These are phyloP conservation scores for Strigamia transsilvanica DNA, from an alignment of 2,888 invertebrate genomes.

Conservation along the genomic window DNA sequence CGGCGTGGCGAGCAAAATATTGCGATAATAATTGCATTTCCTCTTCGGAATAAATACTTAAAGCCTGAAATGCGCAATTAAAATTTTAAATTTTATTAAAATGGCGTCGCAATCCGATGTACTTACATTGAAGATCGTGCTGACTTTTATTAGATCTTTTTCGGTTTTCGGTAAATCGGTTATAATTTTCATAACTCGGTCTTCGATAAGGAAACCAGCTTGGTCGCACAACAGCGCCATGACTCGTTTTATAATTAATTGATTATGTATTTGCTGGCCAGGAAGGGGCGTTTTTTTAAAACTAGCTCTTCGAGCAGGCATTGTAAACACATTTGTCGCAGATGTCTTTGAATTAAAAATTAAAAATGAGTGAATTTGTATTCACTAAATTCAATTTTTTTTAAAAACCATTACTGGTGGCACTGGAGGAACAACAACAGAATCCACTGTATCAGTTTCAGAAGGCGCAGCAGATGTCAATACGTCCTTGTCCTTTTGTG, in stretches of 20 bases:
- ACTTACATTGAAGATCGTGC: conserved; percentile 25
- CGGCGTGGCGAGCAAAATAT: neutral
- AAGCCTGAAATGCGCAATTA: neutral
- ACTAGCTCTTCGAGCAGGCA: neutral
- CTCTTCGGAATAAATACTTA: neutral
- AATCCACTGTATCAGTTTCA: no score
- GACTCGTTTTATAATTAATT: neutral
- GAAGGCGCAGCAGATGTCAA: neutral
- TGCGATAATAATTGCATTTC: neutral
- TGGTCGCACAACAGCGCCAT: conserved; percentile 9
- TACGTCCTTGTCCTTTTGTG: neutral
- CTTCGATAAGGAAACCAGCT: conserved; percentile 31
- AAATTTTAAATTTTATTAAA: neutral
- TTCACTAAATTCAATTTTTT: neutral
- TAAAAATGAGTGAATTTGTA: neutral
- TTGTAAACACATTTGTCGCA: neutral
- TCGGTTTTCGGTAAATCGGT: neutral
- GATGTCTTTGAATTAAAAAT: neutral
- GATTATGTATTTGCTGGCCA: neutral
- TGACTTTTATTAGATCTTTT: conserved; percentile 17
- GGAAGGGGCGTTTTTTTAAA: neutral
- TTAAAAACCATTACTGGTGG: neutral
- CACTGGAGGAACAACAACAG: neutral
- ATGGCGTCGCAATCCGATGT: neutral
- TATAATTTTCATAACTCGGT: neutral